Evolutionary conservation across 2,888 invertebrate species (phyloP).

Genomic region (Chesias legatella): DNA sequence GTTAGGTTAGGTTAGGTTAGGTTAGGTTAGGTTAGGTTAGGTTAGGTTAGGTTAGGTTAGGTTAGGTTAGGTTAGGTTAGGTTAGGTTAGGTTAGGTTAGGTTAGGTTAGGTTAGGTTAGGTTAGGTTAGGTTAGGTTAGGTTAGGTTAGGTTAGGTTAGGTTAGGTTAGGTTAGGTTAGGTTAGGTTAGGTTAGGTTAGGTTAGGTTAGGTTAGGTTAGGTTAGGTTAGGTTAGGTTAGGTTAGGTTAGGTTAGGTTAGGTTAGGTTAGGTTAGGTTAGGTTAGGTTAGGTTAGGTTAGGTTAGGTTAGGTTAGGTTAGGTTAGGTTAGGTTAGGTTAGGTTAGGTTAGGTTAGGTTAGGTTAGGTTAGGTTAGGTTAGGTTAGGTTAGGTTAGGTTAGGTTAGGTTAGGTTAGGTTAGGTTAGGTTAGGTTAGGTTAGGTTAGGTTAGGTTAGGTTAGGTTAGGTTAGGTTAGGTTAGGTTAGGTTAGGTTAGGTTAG

Average conservation of each 20-base stretch:
- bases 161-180: not conserved
- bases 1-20: conserved; percentile 19
- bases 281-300: conserved; percentile 5
- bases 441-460: no score
- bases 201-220: not conserved
- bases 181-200: not conserved
- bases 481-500: no score
- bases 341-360: no score
- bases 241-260: not conserved
- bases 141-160: conserved; percentile 1
- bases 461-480: no score
- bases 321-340: conserved; percentile 6
- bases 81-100: conserved; percentile 2
- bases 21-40: conserved; percentile 19
- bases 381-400: no score
- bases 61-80: not conserved
- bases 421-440: no score
- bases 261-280: not conserved
- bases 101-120: conserved; percentile 1
- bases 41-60: conserved; percentile 7
- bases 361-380: no score
- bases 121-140: conserved; percentile 1
- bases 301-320: conserved; percentile 5
- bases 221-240: not conserved
- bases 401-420: no score